phyloP scores from a whole-genome alignment of 53 echinoderm and acorn worm species.

The Apostichopus leukothele region DNA sequence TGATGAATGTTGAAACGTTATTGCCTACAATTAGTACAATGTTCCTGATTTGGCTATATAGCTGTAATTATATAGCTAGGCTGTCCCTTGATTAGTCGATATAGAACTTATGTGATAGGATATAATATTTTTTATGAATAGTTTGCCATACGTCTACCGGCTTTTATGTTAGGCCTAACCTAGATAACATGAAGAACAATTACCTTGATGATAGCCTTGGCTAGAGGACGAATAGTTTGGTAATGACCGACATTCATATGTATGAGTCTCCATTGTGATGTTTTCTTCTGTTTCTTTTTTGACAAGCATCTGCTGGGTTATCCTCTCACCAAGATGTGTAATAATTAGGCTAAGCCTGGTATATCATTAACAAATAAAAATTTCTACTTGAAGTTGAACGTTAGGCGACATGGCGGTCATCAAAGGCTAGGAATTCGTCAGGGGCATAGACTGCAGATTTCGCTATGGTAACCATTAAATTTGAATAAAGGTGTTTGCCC shows the following conservation, averaged over 20 bases:
- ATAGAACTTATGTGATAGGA: too few relatives aligned
- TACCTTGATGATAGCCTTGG: neutral
- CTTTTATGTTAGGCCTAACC: neutral
- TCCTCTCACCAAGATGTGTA: constrained; percentile 2
- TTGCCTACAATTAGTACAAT: too few relatives aligned
- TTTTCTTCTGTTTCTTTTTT: neutral
- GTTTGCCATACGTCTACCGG: too few relatives aligned
- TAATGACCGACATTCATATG: neutral
- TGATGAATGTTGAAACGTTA: too few relatives aligned
- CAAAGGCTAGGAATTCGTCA: neutral
- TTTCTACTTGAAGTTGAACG: neutral
- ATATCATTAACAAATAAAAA: neutral
- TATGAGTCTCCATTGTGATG: neutral
- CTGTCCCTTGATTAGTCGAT: too few relatives aligned
- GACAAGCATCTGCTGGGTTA: neutral
- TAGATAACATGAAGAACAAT: neutral
- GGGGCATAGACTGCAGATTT: neutral
- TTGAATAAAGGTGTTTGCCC: neutral
- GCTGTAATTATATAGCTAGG: too few relatives aligned
- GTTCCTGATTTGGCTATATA: too few relatives aligned
- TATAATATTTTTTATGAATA: too few relatives aligned
- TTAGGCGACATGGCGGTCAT: constrained; percentile 7
- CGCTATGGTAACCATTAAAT: neutral
- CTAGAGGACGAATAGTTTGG: neutral
- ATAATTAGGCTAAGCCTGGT: neutral